Conservation (phyloP, 2,888 invertebrate species). For the Amphiduros pacificus region DNA sequence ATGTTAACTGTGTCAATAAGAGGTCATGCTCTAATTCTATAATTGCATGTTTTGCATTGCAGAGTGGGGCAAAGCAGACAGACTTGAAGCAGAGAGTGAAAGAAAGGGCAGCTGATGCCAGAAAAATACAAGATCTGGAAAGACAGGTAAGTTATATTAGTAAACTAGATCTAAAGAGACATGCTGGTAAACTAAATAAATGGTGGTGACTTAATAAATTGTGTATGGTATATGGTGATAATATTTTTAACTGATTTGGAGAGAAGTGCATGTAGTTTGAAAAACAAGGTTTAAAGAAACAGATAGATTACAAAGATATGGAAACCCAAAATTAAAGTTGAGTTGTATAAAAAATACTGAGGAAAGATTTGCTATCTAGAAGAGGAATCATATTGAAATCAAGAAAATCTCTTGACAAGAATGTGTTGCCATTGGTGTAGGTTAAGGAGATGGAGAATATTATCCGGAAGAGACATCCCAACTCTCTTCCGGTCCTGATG, state of each 20-base stretch:
- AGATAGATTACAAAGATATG: no score
- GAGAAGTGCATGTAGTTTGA: no score
- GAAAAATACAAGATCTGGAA: slow-evolving; percentile 53
- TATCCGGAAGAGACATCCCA: slow-evolving; percentile 50
- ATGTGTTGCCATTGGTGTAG: no score
- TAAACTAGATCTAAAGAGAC: no score
- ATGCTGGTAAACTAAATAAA: background rate
- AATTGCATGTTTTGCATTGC: slow-evolving; percentile 9
- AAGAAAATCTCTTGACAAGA: no score
- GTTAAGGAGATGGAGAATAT: slow-evolving; percentile 58
- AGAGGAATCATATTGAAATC: no score
- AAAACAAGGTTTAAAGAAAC: no score
- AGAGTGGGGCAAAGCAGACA: slow-evolving; percentile 48
- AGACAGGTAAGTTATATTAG: slow-evolving; percentile 46
- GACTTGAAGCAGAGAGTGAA: slow-evolving; percentile 46
- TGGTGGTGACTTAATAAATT: background rate
- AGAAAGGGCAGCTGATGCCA: slow-evolving; percentile 49
- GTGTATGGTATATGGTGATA: background rate
- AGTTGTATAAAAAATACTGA: no score
- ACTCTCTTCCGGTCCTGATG: slow-evolving; percentile 54
- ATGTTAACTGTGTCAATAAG: no score
- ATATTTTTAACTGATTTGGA: background rate
- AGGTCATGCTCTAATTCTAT: no score
- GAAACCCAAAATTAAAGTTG: no score
- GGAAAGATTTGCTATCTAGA: no score